Percentiles rank a stretch among this genome's conserved stretches.
Conservation (phyloP, 2,888 invertebrate genomes). For the Rhogogaster chlorosoma region DNA sequence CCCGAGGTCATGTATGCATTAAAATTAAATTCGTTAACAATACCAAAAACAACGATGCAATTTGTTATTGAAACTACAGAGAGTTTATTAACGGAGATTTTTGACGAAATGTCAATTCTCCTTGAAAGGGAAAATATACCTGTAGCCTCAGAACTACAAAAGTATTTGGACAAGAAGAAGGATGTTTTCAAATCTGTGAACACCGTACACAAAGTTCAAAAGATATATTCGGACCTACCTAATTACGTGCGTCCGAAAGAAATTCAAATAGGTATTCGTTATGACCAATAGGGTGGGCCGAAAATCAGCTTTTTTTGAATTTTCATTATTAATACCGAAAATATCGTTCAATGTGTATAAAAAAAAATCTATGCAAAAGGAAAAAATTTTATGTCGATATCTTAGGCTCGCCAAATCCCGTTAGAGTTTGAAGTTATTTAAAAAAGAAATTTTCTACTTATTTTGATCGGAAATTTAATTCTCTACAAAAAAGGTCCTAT, state of each 20-base stretch:
- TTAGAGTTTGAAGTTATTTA: no score
- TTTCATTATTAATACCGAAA: no score
- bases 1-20: conserved; percentile 8
- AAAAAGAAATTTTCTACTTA: no score
- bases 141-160: not conserved
- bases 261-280: conserved; percentile 52
- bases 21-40: not conserved
- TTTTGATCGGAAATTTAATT: no score
- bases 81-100: not conserved
- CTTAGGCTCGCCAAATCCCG: no score
- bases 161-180: not conserved
- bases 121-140: not conserved
- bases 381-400: no score
- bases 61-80: not conserved
- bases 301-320: no score
- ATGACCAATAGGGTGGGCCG: no score
- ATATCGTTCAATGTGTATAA: no score
- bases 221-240: not conserved
- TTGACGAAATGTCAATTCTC: not conserved
- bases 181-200: not conserved
- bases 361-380: no score
- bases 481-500: no score
- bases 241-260: conserved; percentile 50
- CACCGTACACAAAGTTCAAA: not conserved
- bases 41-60: conserved; percentile 5